Conservation (phyloP, 2,797 vertebrate species). For the Aeoliscus strigatus region DNA sequence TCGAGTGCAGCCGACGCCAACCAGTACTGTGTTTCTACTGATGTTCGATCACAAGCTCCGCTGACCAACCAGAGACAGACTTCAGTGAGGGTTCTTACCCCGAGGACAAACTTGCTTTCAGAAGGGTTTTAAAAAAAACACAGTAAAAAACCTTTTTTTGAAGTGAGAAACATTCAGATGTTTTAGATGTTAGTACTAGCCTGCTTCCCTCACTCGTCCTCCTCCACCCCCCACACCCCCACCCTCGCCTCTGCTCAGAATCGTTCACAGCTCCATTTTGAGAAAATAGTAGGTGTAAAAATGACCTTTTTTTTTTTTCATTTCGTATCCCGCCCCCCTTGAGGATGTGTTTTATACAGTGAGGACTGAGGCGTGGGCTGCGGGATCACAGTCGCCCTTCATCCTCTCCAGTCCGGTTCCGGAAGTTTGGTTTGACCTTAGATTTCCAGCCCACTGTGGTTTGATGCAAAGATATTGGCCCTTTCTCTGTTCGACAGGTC, state of each 20-base stretch:
- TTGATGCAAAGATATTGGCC: slow-evolving; percentile 12
- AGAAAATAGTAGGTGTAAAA: slow-evolving; percentile 48
- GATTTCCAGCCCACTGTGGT: too few species aligned
- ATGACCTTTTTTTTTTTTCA: slow-evolving; percentile 20
- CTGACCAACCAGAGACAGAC: slow-evolving; percentile 12
- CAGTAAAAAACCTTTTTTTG: slow-evolving; percentile 35
- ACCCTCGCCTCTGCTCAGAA: slow-evolving; percentile 7
- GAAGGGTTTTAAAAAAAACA: slow-evolving; percentile 29
- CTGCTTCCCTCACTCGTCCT: slow-evolving; percentile 8
- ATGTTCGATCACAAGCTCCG: slow-evolving; percentile 19
- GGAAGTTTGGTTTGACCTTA: too few species aligned
- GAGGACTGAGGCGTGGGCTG: slow-evolving; percentile 36
- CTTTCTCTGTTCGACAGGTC: slow-evolving; percentile 10
- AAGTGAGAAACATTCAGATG: slow-evolving; percentile 39
- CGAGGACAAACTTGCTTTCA: slow-evolving; percentile 21
- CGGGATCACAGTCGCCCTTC: slow-evolving; percentile 35
- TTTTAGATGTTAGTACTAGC: slow-evolving; percentile 26
- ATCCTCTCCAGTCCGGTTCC: slow-evolving; percentile 20
- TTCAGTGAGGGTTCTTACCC: slow-evolving; percentile 27
- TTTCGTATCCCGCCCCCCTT: slow-evolving; percentile 22
- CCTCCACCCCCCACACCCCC: background rate
- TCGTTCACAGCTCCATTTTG: slow-evolving; percentile 39
- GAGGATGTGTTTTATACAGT: slow-evolving; percentile 23
- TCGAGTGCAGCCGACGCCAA: too few species aligned
- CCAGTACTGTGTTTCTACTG: slow-evolving; percentile 16